These are phyloP conservation scores for Macrocentrus cingulum DNA, from an alignment of 1,140 invertebrate species.

Conservation along the genomic window DNA sequence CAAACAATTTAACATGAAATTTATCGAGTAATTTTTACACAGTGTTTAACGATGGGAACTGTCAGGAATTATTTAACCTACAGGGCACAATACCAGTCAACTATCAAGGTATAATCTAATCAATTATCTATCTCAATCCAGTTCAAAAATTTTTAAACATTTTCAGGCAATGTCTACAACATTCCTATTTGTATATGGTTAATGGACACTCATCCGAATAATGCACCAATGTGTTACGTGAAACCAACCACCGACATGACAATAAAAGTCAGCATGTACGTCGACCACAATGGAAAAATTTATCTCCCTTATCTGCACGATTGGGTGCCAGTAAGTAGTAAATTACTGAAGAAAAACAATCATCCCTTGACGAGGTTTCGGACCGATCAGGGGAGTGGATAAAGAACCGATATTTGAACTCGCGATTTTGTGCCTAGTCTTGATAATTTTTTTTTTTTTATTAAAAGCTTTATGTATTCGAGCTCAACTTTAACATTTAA, in stretches of 20 bases:
- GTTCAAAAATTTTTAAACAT: conserved; percentile 2
- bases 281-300: conserved; percentile 94
- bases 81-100: conserved; percentile 90
- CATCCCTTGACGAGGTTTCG: conserved; percentile 14
- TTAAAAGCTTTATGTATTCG: too few relatives aligned
- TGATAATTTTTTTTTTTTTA: too few relatives aligned
- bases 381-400: too few relatives aligned
- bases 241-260: conserved; percentile 94
- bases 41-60: conserved; percentile 90
- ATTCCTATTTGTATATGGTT: conserved; percentile 97
- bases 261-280: conserved; percentile 91
- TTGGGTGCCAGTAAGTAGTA: conserved; percentile 80
- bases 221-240: conserved; percentile 97
- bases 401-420: too few relatives aligned
- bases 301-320: conserved; percentile 96
- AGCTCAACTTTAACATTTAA: too few relatives aligned
- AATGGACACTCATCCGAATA: conserved; percentile 94
- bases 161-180: conserved; percentile 81
- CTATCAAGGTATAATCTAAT: conserved; percentile 73
- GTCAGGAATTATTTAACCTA: conserved; percentile 81
- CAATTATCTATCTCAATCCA: neutral
- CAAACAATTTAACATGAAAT: too few relatives aligned
- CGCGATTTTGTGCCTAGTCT: too few relatives aligned
- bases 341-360: conserved; percentile 13
- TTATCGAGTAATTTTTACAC: conserved; percentile 55